Evolutionary conservation across 1,140 invertebrate genomes (phyloP).

Genomic region (Homarus americanus): DNA sequence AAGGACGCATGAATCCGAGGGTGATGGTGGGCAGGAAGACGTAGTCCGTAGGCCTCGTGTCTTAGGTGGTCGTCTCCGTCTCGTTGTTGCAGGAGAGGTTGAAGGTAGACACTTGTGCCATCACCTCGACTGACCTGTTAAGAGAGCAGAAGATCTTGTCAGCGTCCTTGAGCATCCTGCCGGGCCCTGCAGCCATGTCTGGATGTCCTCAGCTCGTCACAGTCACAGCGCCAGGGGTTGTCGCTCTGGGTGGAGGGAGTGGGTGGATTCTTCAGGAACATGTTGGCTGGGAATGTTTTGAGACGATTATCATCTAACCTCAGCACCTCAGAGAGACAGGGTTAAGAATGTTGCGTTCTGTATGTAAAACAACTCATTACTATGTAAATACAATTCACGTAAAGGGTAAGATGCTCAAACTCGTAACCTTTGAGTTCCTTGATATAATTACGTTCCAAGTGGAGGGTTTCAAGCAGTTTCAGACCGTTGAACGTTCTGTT

Average conservation of each 20-base stretch:
- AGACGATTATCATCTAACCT: slow-evolving; percentile 89
- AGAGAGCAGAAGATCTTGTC: slow-evolving; percentile 76
- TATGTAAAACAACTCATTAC: slow-evolving; percentile 85
- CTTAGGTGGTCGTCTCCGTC: slow-evolving; percentile 63
- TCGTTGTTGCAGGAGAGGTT: slow-evolving; percentile 67
- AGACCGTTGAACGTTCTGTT: slow-evolving; percentile 95
- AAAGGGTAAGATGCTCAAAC: slow-evolving; percentile 86
- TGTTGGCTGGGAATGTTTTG: slow-evolving; percentile 87
- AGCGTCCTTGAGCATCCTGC: slow-evolving; percentile 83
- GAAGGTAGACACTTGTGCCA: slow-evolving; percentile 61
- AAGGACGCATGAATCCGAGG: slow-evolving; percentile 83
- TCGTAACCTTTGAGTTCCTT: slow-evolving; percentile 88
- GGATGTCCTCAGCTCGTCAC: slow-evolving; percentile 88
- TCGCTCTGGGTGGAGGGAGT: slow-evolving; percentile 84
- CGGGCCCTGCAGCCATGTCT: slow-evolving; percentile 85
- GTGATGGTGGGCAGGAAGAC: slow-evolving; percentile 87
- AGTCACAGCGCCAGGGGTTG: slow-evolving; percentile 94
- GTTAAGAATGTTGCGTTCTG: slow-evolving; percentile 88
- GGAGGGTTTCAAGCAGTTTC: slow-evolving; percentile 87
- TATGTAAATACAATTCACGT: slow-evolving; percentile 83
- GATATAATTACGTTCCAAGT: slow-evolving; percentile 89
- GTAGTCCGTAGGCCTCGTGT: slow-evolving; percentile 81
- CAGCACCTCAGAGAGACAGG: slow-evolving; percentile 85
- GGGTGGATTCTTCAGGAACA: slow-evolving; percentile 82
- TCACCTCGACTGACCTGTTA: slow-evolving; percentile 68